phyloP scores from a whole-genome alignment of 2,888 invertebrate species.

The Eudemis profundana region DNA sequence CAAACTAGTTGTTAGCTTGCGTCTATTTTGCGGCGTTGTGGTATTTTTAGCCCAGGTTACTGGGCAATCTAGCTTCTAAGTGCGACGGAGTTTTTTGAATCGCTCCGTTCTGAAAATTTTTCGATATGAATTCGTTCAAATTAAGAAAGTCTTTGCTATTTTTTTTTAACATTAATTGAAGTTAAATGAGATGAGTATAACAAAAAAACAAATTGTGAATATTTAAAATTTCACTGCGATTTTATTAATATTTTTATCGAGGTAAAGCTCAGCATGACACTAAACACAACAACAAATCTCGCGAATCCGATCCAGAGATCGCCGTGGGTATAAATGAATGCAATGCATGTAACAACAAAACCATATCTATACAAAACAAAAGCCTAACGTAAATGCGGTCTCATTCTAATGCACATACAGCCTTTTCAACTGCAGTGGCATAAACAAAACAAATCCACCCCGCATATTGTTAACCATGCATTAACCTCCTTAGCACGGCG shows the following conservation, averaged over 20 bases:
- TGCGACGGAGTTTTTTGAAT: constrained; percentile 18
- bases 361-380: neutral
- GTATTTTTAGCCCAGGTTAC: constrained; percentile 42
- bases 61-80: constrained; percentile 39
- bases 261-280: no score
- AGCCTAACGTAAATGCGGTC: neutral
- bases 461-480: constrained; percentile 37
- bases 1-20: constrained; percentile 32
- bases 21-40: constrained; percentile 33
- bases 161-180: neutral
- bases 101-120: constrained; percentile 19
- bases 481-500: constrained; percentile 42
- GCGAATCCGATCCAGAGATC: no score
- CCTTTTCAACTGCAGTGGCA: neutral
- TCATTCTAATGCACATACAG: neutral
- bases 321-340: constrained; percentile 1
- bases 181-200: no score
- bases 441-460: constrained; percentile 31
- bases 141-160: neutral
- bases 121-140: constrained; percentile 4
- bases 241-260: no score
- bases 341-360: neutral
- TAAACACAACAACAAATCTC: neutral
- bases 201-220: no score
- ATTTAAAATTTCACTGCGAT: no score